Conservation (phyloP, 2,888 invertebrate species). For the Macrosoma leucophasiata region DNA sequence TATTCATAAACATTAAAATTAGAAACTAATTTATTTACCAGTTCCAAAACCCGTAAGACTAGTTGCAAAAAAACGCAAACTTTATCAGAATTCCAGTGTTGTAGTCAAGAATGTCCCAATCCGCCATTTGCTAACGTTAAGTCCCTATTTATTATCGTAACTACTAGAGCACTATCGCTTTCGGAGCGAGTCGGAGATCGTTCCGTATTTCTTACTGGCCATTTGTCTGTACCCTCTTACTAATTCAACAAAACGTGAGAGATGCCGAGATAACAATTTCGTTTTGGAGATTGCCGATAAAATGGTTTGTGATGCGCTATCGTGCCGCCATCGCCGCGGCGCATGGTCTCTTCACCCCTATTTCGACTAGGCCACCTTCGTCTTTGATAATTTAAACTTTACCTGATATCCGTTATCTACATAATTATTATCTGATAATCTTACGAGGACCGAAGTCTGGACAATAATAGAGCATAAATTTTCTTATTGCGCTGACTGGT, state of each 20-base stretch:
- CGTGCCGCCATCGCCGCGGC: no score
- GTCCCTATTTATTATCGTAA: conserved; percentile 40
- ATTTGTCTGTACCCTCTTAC: conserved; percentile 53
- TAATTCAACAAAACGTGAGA: conserved; percentile 62
- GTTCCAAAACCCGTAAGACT: conserved; percentile 50
- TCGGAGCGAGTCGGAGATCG: conserved; percentile 47
- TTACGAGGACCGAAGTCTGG: no score
- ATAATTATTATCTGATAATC: no score
- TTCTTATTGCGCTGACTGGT: no score
- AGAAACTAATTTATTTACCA: conserved; percentile 48
- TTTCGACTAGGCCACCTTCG: no score
- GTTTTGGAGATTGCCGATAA: conserved; percentile 45
- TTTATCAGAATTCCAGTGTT: conserved; percentile 57
- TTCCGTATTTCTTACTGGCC: conserved; percentile 29
- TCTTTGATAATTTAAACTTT: no score
- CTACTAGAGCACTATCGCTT: conserved; percentile 63
- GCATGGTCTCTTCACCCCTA: no score
- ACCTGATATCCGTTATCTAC: no score
- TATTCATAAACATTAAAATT: no score
- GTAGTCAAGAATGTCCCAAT: conserved; percentile 33
- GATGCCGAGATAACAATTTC: conserved; percentile 49
- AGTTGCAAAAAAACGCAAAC: conserved; percentile 58
- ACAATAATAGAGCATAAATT: no score
- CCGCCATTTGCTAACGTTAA: conserved; percentile 27
- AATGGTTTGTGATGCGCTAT: conserved; percentile 48